Base-by-base conservation (phyloP, 35 echinoderm and acorn worm genomes). In the Acanthaster planci region DNA sequence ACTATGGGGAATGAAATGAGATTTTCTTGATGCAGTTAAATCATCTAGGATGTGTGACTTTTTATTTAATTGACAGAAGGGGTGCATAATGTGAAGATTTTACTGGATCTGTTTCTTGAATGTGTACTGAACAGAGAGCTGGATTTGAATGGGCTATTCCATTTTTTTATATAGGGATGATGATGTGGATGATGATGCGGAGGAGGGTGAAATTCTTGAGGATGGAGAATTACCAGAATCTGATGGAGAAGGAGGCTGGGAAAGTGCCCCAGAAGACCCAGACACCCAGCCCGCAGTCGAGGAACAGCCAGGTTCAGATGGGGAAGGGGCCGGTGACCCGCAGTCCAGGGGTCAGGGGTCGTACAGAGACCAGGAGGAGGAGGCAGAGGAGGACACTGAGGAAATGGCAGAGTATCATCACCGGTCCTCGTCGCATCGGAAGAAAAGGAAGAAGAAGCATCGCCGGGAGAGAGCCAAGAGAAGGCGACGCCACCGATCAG, bases 171-270 rank as follows among this genome's bases (percentile, higher is more conserved):
- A 78, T 51, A 86, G 84, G 84, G 51, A 86, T 27, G 51, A 40
- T 1, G 86, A 47, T 47, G 42, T 4, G 10, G 51, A 40, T 1
- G 86, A 83, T 50, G 80, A 83, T 27, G 80, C 78, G 26, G 88
- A 90, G 52, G 88, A 90, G 52, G 88, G 82, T 19, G 88, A 90
- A 37, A 84, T 84, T 32, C 53, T 84, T 23, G 88, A 90, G 77
- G 88, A 90, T 18, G 88, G 82, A 51, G 84, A 77, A 15, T 6
- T 52, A 76, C 31, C 44, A 15, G 57, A 80, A 53, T 27, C 51
- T 36, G 88, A 90, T 56, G 88, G 76, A 54, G 80, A 76, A 55
- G 81, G 82, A 54, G 68, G 54, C 39, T 51, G 52, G 38, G 36
- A 72, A 34, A 47, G 4, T 47, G 42, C 42, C 42, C 42, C 42